Conservation (phyloP, 2,888 invertebrate species). For the Rotaria socialis region DNA sequence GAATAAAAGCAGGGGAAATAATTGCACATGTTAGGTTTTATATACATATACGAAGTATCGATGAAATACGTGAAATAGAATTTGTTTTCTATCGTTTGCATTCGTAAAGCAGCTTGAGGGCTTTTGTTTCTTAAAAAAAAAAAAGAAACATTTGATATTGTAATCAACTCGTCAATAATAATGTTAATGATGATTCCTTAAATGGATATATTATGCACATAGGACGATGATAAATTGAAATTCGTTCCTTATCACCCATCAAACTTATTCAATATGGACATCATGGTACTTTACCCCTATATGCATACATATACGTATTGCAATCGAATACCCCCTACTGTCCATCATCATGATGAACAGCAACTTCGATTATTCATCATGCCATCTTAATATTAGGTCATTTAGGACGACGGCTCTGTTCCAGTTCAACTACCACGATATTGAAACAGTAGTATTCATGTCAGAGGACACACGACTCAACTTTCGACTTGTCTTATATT, state of each 20-base stretch:
- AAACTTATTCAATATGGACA: constrained; percentile 29
- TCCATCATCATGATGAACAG: constrained; percentile 13
- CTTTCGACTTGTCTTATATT: not conserved
- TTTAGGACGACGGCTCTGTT: constrained; percentile 16
- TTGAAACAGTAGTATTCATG: not conserved
- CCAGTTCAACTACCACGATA: constrained; percentile 6
- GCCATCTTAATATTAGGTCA: constrained; percentile 23
- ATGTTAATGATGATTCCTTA: constrained; percentile 26
- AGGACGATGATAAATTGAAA: constrained; percentile 26
- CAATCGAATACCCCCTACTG: constrained; percentile 7
- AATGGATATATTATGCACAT: constrained; percentile 10
- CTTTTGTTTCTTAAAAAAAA: not conserved
- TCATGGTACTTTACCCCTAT: not conserved
- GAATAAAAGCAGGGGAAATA: not conserved
- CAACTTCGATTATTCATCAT: constrained; percentile 11
- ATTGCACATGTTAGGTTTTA: constrained; percentile 23
- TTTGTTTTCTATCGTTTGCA: not conserved
- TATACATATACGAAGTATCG: not conserved
- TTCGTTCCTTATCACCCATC: constrained; percentile 26
- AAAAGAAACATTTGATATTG: constrained; percentile 7
- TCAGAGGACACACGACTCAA: constrained; percentile 4
- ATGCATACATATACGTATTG: not conserved
- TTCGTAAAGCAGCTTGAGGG: not conserved
- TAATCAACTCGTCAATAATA: constrained; percentile 17
- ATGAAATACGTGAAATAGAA: not conserved